Evolutionary conservation across 1,140 invertebrate genomes (phyloP).

Genomic region (Chrysoperla carnea): DNA sequence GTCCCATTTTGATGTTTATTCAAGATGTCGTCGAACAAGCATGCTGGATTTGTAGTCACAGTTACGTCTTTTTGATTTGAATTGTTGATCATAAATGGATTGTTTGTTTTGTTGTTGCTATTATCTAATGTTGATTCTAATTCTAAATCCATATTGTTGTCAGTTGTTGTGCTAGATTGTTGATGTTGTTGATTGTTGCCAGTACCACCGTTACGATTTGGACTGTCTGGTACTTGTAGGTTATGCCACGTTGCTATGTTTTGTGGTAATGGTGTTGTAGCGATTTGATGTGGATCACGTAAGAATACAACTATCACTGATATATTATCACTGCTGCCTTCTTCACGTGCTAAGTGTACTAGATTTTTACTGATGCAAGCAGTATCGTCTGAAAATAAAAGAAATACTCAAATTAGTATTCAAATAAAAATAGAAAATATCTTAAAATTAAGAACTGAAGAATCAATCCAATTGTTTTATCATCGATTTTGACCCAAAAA

Average conservation of each 20-base stretch:
- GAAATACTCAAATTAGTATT: too few species aligned
- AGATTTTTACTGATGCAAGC: slow-evolving; percentile 44
- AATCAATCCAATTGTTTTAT: too few species aligned
- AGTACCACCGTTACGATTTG: too few species aligned
- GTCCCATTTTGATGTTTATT: background rate
- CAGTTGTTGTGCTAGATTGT: background rate
- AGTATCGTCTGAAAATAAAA: slow-evolving; percentile 36
- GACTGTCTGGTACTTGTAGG: too few species aligned
- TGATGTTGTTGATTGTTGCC: too few species aligned
- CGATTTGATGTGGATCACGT: slow-evolving; percentile 46
- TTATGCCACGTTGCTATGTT: too few species aligned
- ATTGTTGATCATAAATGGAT: slow-evolving; percentile 16
- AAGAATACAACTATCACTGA: slow-evolving; percentile 76
- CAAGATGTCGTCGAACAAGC: background rate
- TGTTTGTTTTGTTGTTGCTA: slow-evolving; percentile 12
- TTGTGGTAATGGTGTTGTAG: slow-evolving; percentile 19
- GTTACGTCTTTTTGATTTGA: slow-evolving; percentile 4
- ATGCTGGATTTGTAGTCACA: slow-evolving; percentile 11
- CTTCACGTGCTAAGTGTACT: slow-evolving; percentile 51
- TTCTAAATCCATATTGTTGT: slow-evolving; percentile 12
- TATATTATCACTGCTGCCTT: slow-evolving; percentile 72
- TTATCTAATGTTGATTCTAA: slow-evolving; percentile 14
- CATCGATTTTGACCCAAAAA: too few species aligned
- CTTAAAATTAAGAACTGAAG: too few species aligned
- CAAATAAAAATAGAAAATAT: too few species aligned